A percentile compares a stretch with the other conserved stretches of the same genome.
phyloP scores from a whole-genome alignment of 1,140 invertebrate genomes.

The Trachymyrmex cornetzi region DNA sequence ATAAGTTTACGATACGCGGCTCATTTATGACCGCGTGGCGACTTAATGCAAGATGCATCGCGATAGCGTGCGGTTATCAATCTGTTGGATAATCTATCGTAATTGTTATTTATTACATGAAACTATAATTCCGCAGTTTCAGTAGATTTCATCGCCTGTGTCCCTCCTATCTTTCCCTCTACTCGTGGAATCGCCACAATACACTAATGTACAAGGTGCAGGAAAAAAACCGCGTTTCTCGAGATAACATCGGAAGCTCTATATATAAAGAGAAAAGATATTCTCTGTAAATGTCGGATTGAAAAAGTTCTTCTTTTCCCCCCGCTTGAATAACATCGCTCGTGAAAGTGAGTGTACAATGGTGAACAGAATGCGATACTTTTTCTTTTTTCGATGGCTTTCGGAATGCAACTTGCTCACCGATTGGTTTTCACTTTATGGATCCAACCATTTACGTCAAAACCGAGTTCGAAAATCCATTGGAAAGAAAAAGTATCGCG shows the following conservation, averaged over 20 bases:
- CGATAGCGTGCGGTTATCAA: conserved; percentile 53
- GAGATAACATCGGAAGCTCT: conserved; percentile 9
- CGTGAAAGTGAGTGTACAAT: no score
- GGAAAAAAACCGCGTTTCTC: neutral
- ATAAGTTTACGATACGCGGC: conserved; percentile 23
- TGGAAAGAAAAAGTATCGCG: neutral
- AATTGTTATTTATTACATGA: conserved; percentile 44
- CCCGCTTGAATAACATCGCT: no score
- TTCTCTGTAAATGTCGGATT: neutral
- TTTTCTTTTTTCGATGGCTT: no score
- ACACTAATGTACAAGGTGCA: neutral
- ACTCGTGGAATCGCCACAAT: neutral
- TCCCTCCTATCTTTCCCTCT: neutral
- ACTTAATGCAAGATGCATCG: conserved; percentile 36
- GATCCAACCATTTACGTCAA: no score
- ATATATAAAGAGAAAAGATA: neutral
- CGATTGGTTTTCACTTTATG: no score
- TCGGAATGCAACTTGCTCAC: no score
- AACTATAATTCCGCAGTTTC: conserved; percentile 17
- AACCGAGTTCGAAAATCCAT: no score
- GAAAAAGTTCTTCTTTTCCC: neutral
- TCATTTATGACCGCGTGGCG: conserved; percentile 14
- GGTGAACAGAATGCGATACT: no score
- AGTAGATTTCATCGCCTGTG: neutral
- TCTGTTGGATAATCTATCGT: conserved; percentile 44